Evolutionary conservation across 2,113 vertebrate genomes (phyloP).

Genomic region (Cochlearius cochlearius): DNA sequence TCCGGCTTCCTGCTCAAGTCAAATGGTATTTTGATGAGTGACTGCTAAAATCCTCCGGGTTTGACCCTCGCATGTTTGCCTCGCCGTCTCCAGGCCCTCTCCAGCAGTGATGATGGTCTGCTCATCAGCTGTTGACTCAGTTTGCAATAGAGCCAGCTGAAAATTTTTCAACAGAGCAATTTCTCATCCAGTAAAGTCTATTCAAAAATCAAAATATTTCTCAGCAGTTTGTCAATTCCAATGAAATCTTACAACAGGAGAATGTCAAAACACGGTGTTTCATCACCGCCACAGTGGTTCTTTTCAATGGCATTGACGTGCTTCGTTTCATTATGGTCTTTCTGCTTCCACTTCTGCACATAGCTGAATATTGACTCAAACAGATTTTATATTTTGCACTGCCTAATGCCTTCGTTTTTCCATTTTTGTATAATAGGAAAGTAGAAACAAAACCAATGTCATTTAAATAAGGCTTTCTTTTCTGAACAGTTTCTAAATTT

Average conservation of each 20-base stretch:
- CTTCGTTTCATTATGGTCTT: background rate
- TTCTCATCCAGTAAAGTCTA: conserved; percentile 49
- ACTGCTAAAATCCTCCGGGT: background rate
- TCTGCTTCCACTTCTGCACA: background rate
- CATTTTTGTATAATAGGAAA: background rate
- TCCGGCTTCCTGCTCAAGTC: background rate
- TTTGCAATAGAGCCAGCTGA: conserved; percentile 48
- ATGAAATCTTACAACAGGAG: conserved; percentile 57
- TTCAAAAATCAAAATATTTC: conserved; percentile 64
- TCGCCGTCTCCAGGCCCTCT: background rate
- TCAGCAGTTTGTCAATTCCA: conserved; percentile 52
- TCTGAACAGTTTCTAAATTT: background rate
- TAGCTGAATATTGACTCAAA: background rate
- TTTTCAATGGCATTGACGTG: background rate
- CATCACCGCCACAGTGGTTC: background rate
- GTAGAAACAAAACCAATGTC: background rate
- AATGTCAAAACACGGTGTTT: conserved; percentile 62
- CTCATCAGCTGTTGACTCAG: conserved; percentile 42
- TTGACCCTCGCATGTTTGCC: background rate
- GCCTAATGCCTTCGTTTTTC: background rate
- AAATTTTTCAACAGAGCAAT: conserved; percentile 30
- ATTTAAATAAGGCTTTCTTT: background rate
- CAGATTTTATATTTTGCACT: background rate
- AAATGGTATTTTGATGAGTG: background rate
- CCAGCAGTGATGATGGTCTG: conserved; percentile 21